phyloP scores from a whole-genome alignment of 2,797 vertebrate genomes.

The Amazona finschi region DNA sequence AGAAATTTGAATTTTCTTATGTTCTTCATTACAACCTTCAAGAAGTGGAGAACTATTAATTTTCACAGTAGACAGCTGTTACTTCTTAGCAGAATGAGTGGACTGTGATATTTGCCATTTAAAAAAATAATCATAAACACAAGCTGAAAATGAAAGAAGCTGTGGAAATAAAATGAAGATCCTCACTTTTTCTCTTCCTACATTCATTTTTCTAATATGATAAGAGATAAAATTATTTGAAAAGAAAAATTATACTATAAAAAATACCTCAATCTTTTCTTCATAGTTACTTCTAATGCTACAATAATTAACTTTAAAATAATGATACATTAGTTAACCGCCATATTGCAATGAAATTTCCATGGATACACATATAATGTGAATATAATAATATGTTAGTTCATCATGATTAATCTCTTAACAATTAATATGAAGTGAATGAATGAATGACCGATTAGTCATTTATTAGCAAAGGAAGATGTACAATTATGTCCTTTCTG shows the following conservation, averaged over 20 bases:
- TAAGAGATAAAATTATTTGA: not conserved
- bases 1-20: not conserved
- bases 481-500: slow-evolving; percentile 1
- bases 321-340: slow-evolving; percentile 49
- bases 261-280: not conserved
- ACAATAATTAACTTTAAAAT: slow-evolving; percentile 53
- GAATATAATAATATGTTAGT: slow-evolving; percentile 39
- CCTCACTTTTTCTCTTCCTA: not conserved
- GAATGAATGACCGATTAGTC: slow-evolving; percentile 15
- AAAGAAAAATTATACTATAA: not conserved
- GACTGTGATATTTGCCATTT: not conserved
- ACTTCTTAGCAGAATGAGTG: not conserved
- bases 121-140: not conserved
- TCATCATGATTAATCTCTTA: slow-evolving; percentile 59
- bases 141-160: not conserved
- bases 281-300: slow-evolving; percentile 19
- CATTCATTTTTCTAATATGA: not conserved
- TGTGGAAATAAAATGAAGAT: not conserved
- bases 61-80: not conserved
- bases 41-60: not conserved
- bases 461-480: slow-evolving; percentile 43
- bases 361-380: slow-evolving; percentile 53
- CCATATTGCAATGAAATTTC: slow-evolving; percentile 53
- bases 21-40: not conserved
- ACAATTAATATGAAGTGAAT: slow-evolving; percentile 51